Conservation (phyloP, 2,888 invertebrate species). For the Argyresthia goedartella region DNA sequence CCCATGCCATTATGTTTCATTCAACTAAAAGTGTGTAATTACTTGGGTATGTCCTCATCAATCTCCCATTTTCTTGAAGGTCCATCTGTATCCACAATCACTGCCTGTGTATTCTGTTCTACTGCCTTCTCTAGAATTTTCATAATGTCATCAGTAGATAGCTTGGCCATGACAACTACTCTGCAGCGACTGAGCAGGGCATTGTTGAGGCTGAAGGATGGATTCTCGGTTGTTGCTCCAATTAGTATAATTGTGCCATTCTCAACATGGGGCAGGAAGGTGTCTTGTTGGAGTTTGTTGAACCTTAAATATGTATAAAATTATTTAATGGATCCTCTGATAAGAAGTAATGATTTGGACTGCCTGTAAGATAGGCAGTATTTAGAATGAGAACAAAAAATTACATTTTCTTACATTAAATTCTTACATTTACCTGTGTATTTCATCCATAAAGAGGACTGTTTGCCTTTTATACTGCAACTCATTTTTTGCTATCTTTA, state of each 20-base stretch:
- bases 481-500: constrained; percentile 80
- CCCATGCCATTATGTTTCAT: too few relatives aligned
- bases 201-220: constrained; percentile 86
- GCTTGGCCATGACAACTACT: constrained; percentile 81
- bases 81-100: constrained; percentile 28
- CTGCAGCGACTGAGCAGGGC: constrained; percentile 84
- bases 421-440: constrained; percentile 67
- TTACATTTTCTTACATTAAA: neutral
- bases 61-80: constrained; percentile 14
- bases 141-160: constrained; percentile 69
- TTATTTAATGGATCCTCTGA: neutral
- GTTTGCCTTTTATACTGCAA: constrained; percentile 77
- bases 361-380: neutral
- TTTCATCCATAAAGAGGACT: constrained; percentile 88
- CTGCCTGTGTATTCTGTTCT: constrained; percentile 23
- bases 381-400: neutral
- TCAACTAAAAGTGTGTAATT: too few relatives aligned
- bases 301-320: constrained; percentile 58
- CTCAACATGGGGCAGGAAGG: constrained; percentile 84
- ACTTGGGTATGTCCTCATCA: constrained; percentile 25
- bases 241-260: constrained; percentile 82
- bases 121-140: constrained; percentile 74
- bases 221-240: constrained; percentile 90
- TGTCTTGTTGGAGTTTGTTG: constrained; percentile 87
- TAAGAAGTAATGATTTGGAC: neutral